Evolutionary conservation across 2,888 invertebrate species (phyloP), one percentile per base, ranked within the genome.

Genomic region (Drosophila cognata): DNA sequence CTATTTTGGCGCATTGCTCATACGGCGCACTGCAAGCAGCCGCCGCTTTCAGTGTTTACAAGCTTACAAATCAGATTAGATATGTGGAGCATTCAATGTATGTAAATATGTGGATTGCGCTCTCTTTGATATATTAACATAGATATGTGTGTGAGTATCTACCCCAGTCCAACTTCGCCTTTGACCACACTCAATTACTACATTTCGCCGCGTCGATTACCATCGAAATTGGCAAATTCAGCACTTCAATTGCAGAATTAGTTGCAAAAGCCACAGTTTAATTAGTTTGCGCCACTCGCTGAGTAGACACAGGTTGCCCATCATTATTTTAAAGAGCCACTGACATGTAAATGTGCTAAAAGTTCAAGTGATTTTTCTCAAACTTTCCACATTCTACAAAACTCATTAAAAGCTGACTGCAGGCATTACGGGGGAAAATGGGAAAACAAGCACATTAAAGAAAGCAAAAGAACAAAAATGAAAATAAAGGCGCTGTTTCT

Each of bases 331-430:
- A 18, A 38, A 50, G 63, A 58, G 72, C 80, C 86, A 91, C 86
- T 91, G 91, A 91, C 92, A 88, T 91, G 92, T 91, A 91, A 91
- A 91, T 91, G 90, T 90, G 87, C 86, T 78, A 90, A 89, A 89
- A 85, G 89, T 84, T 88, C 89, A 89, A 75, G 73, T 85, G 79
- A 71, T 81, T 74, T 69, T 71, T 60, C 55, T 41, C 21, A 43
- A 72, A 81, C 76, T 88, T 86, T 63, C 62, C 74, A 59, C 71
- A 72, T 63, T 77, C 71, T 36, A 50, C 76, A 78, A 89, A 82
- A 82, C 81, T 90, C 84, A 82, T 90, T 90, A 81, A 89, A 89
- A 90, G 60, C 74, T 76, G 61, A 79, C 82, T 87, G 73, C 68
- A 66, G 79, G 79, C 81, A 66, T 62, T 64, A 57, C 58, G 58